phyloP scores from a whole-genome alignment of 2,888 invertebrate species.

The Melinaea marsaeus region DNA sequence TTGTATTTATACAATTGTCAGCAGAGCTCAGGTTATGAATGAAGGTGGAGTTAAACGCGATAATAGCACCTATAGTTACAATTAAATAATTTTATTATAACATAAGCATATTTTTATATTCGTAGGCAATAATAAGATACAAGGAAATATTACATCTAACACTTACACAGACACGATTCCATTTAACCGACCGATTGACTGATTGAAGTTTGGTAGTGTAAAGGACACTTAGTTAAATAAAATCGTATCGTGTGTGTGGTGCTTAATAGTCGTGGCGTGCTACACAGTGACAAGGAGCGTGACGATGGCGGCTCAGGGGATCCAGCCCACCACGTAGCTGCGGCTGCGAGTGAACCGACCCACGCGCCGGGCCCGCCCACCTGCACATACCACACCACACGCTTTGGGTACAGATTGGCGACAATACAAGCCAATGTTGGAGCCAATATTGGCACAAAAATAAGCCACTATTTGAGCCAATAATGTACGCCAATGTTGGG shows the following conservation, averaged over 20 bases:
- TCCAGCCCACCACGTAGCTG: slow-evolving; percentile 88
- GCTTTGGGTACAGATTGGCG: background rate
- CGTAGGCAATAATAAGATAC: no score
- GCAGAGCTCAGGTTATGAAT: no score
- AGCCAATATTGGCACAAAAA: background rate
- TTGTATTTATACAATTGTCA: no score
- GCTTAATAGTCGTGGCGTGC: slow-evolving; percentile 21
- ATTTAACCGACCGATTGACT: background rate
- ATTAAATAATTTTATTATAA: no score
- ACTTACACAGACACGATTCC: no score
- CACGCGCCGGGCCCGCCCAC: slow-evolving; percentile 87
- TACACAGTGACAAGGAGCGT: slow-evolving; percentile 44
- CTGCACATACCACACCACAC: slow-evolving; percentile 45
- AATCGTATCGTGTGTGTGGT: background rate
- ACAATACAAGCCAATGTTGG: background rate
- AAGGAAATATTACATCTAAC: no score
- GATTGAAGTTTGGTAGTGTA: background rate
- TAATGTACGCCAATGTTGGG: background rate
- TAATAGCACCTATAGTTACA: no score
- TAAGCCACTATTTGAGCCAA: background rate
- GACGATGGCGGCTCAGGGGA: slow-evolving; percentile 54
- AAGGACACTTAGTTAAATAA: background rate
- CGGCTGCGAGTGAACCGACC: slow-evolving; percentile 85
- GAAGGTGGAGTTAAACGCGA: no score
- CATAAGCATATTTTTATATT: no score